phyloP scores from a whole-genome alignment of 2,888 invertebrate genomes.

The Rhingia rostrata region DNA sequence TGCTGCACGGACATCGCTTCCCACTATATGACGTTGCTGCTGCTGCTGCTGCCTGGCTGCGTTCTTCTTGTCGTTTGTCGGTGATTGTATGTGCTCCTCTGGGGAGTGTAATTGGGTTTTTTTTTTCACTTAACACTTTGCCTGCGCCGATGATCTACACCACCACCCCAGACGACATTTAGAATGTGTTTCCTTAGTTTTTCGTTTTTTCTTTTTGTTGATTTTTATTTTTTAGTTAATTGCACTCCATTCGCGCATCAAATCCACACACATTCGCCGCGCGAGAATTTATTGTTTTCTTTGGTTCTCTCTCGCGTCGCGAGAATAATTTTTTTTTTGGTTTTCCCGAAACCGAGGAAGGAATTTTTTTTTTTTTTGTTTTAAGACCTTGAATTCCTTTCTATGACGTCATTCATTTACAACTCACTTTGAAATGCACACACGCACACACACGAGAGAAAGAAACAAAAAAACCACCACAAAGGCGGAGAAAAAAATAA shows the following conservation, averaged over 20 bases:
- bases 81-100: neutral
- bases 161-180: slow-evolving; percentile 43
- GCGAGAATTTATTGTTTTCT: slow-evolving; percentile 32
- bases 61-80: slow-evolving; percentile 9
- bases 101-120: neutral
- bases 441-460: slow-evolving; percentile 42
- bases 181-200: slow-evolving; percentile 22
- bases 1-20: slow-evolving; percentile 87
- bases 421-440: slow-evolving; percentile 52
- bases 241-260: slow-evolving; percentile 33
- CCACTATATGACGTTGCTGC: slow-evolving; percentile 28
- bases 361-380: slow-evolving; percentile 36
- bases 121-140: slow-evolving; percentile 32
- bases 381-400: slow-evolving; percentile 82
- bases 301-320: neutral
- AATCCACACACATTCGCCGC: slow-evolving; percentile 23
- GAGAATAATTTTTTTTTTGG: slow-evolving; percentile 25
- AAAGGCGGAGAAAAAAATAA: slow-evolving; percentile 56
- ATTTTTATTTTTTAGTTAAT: slow-evolving; percentile 17
- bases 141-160: slow-evolving; percentile 51
- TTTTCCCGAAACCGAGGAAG: slow-evolving; percentile 19
- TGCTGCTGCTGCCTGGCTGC: slow-evolving; percentile 10
- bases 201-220: too few relatives aligned
- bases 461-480: slow-evolving; percentile 54
- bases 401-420: slow-evolving; percentile 81